Percentiles rank a stretch among this genome's conserved stretches.
These are phyloP conservation scores for Zosterops japonicus DNA, from an alignment of 2,113 vertebrate species.

Conservation along the genomic window DNA sequence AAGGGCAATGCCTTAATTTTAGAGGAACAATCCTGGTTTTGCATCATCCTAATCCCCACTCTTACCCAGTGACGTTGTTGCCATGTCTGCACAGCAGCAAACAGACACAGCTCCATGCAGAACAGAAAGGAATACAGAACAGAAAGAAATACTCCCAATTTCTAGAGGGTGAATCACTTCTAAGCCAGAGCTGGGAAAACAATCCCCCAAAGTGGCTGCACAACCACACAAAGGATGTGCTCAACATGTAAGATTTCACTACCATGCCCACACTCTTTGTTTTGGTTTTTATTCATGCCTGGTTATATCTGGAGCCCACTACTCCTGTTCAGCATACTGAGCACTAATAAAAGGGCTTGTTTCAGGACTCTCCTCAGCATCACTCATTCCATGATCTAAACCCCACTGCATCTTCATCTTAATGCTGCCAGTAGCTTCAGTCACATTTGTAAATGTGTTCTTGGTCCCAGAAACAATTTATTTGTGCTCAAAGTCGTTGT, in stretches of 20 bases:
- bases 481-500: background rate
- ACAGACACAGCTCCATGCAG: background rate
- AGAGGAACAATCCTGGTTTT: background rate
- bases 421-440: background rate
- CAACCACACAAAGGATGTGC: background rate
- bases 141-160: background rate
- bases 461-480: conserved; percentile 37
- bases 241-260: background rate
- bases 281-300: background rate
- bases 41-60: background rate
- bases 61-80: background rate
- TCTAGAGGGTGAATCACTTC: background rate
- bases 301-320: background rate
- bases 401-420: conserved; percentile 7
- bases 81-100: background rate
- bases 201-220: background rate
- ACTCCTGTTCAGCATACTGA: background rate
- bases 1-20: background rate
- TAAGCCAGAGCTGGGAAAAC: background rate
- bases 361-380: background rate
- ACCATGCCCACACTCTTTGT: accelerated
- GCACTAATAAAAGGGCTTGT: background rate
- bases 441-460: conserved; percentile 55
- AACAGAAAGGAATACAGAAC: background rate
- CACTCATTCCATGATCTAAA: background rate